phyloP scores from a whole-genome alignment of 2,888 invertebrate genomes.

The Cenopis cana region DNA sequence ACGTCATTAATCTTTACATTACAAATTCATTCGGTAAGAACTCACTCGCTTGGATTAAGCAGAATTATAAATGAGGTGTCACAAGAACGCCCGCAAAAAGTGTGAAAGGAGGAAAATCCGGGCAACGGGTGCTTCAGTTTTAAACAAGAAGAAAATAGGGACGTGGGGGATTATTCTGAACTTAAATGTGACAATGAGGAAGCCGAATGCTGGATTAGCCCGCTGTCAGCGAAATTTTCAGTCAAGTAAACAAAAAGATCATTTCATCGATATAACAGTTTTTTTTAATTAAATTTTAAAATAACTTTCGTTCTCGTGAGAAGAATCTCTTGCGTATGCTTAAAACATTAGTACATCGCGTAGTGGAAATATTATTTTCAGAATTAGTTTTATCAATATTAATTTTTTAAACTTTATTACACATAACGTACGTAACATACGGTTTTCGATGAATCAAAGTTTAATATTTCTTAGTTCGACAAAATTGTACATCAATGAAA shows the following conservation, averaged over 20 bases:
- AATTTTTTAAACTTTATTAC: too few relatives aligned
- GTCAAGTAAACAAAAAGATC: constrained; percentile 43
- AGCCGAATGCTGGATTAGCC: constrained; percentile 52
- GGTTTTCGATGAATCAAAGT: too few relatives aligned
- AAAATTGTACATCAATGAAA: not conserved
- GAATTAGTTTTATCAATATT: too few relatives aligned
- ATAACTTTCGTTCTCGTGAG: too few relatives aligned
- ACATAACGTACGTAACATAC: too few relatives aligned
- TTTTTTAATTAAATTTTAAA: not conserved
- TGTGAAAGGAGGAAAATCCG: constrained; percentile 71
- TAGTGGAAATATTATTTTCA: too few relatives aligned
- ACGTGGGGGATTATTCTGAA: constrained; percentile 61
- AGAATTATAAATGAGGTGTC: constrained; percentile 84
- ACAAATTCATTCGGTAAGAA: constrained; percentile 83
- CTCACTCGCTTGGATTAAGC: constrained; percentile 82
- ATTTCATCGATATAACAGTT: not conserved
- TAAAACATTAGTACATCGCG: not conserved
- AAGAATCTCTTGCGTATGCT: too few relatives aligned
- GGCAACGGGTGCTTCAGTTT: constrained; percentile 69
- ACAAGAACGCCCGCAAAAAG: constrained; percentile 76
- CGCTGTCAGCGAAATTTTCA: constrained; percentile 46
- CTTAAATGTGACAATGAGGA: constrained; percentile 56
- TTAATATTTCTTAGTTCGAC: too few relatives aligned
- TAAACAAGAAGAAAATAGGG: constrained; percentile 70
- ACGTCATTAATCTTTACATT: constrained; percentile 82